These are phyloP conservation scores for Benthosema pterotum DNA, from an alignment of 2,797 vertebrate genomes.

Conservation along the genomic window DNA sequence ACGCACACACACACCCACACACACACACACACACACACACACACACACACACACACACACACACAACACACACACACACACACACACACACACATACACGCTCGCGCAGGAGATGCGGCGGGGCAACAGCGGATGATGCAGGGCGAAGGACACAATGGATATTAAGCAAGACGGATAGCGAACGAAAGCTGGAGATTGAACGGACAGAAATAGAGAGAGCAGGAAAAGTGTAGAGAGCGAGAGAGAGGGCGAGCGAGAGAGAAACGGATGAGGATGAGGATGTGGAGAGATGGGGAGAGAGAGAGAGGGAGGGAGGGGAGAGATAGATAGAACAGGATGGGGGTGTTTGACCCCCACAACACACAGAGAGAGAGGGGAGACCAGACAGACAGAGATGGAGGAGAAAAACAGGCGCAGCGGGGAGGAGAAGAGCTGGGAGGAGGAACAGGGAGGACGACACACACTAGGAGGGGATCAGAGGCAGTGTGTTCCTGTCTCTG, in stretches of 20 bases:
- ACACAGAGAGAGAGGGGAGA: slow-evolving; percentile 2
- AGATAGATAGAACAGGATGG: neutral
- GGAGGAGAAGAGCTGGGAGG: neutral
- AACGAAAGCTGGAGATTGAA: slow-evolving; percentile 18
- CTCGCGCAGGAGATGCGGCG: slow-evolving; percentile 31
- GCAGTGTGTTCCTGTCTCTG: slow-evolving; percentile 18
- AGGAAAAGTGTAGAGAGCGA: slow-evolving; percentile 12
- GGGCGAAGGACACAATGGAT: slow-evolving; percentile 17
- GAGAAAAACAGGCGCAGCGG: too few relatives aligned
- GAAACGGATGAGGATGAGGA: neutral
- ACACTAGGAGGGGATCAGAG: slow-evolving; percentile 12
- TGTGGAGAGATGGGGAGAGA: neutral
- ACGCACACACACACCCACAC: slow-evolving; percentile 35
- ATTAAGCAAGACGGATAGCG: neutral
- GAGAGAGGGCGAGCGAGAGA: neutral
- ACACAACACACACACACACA: slow-evolving; percentile 22
- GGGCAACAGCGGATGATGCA: slow-evolving; percentile 27
- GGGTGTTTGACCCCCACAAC: too few relatives aligned
- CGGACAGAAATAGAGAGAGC: slow-evolving; percentile 7
- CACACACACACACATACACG: slow-evolving; percentile 5
- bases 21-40: slow-evolving; percentile 59
- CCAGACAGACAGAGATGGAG: too few relatives aligned
- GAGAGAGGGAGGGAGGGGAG: slow-evolving; percentile 7
- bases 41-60: too few relatives aligned
- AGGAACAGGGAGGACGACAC: slow-evolving; percentile 2